Evolutionary conservation across 2,113 vertebrate species (phyloP), one percentile per base, ranked within the genome.

Genomic region (Pseudorasbora parva): DNA sequence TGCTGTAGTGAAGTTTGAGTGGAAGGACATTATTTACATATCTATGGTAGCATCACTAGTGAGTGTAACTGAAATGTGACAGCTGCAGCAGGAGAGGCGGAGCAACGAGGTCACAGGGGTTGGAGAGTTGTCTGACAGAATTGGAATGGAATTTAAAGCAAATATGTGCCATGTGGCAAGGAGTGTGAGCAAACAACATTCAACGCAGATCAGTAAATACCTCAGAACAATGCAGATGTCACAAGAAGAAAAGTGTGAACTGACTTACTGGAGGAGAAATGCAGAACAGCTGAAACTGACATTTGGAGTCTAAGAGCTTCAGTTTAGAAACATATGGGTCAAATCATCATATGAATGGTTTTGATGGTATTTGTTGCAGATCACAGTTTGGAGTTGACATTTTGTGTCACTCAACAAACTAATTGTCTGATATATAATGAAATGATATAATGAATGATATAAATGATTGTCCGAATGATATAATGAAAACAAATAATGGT

Each of bases 11-110:
- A 25, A 47, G 76, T 62, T 45, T 62, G 30, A 78, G 51, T 41
- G 30, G 11, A 59, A 17, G 41, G 59, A 47, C 14, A 47, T 15
- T 62, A 60, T 78, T 78, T 62, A 62, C 56, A 27, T 11, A 45
- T 12, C 57, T 23, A 25, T 37, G 25, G 11, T 72, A 8, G 12
- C 27, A 41, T 45, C 69, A 51, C 17, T 30, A 19, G 14, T 5
- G 12, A 56, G 82, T 27, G 79, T 82, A 66, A 87, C 23, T 87
- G 86, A 82, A 83, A 86, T 41, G 59, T 60, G 77, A 51, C 85
- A 85, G 73, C 83, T 84, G 83, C 49, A 12, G 80, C 62, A 41
- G 74, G n/a, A 59, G 43, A 51, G 80, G 83, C 14, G 75, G 80
- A 33, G 66, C 80, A 19, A 37, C 3, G 1, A 54, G 83, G 71